Percentiles rank a stretch among this genome's conserved stretches.
Conservation (phyloP, 2,113 vertebrate genomes). For the Crotalus viridis region DNA sequence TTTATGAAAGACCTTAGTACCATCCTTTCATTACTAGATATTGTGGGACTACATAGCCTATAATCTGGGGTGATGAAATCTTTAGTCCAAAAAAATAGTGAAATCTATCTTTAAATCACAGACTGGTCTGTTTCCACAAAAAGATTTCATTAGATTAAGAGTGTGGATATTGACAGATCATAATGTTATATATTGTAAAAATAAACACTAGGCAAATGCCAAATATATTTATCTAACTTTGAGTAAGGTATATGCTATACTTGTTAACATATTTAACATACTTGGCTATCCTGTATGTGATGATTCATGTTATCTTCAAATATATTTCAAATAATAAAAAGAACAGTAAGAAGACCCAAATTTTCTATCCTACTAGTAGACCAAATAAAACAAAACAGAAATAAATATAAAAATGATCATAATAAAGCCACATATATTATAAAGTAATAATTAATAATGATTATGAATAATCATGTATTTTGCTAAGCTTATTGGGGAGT, state of each 20-base stretch:
- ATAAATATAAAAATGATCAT: background rate
- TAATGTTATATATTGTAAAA: background rate
- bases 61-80: background rate
- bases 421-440: background rate
- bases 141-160: background rate
- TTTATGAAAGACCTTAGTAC: conserved; percentile 46
- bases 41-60: background rate
- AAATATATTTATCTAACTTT: conserved; percentile 39
- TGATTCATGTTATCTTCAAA: background rate
- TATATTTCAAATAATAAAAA: background rate
- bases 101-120: background rate
- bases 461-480: background rate
- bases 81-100: background rate
- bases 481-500: background rate
- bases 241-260: background rate
- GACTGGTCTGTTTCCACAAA: background rate
- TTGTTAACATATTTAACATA: background rate
- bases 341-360: background rate
- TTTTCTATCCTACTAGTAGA: background rate
- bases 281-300: background rate
- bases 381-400: background rate
- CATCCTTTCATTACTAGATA: background rate
- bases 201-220: conserved; percentile 28
- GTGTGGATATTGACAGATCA: background rate
- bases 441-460: background rate